phyloP scores from a whole-genome alignment of 2,797 vertebrate species.

The Gila robusta region DNA sequence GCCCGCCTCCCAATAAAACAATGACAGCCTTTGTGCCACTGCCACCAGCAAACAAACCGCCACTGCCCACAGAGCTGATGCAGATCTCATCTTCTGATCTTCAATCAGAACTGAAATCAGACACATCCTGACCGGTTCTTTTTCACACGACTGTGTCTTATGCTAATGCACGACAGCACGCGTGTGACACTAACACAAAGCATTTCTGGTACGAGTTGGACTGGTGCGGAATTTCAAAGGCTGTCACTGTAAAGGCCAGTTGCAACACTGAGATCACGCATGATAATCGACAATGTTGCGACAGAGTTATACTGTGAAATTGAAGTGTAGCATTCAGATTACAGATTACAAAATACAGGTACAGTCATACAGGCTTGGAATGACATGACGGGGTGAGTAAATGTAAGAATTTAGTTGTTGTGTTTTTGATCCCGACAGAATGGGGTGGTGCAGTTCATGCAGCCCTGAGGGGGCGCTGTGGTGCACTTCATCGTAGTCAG shows the following conservation, averaged over 20 bases:
- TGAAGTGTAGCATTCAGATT: no score
- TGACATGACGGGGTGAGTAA: background rate
- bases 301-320: background rate
- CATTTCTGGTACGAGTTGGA: background rate
- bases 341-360: background rate
- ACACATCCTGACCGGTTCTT: background rate
- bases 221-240: background rate
- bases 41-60: conserved; percentile 58
- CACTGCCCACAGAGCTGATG: conserved; percentile 42
- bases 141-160: background rate
- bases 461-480: conserved; percentile 51
- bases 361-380: background rate
- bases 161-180: conserved; percentile 6
- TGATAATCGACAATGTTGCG: background rate
- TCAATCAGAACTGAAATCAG: conserved; percentile 37
- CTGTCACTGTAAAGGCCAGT: background rate
- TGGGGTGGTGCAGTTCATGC: background rate
- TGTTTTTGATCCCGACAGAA: background rate
- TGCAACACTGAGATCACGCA: background rate
- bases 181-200: conserved; percentile 8
- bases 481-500: conserved; percentile 67
- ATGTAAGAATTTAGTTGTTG: rapidly evolving
- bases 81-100: conserved; percentile 32
- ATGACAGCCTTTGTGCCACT: conserved; percentile 65
- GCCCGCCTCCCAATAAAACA: conserved; percentile 70